Conservation (phyloP, 64 coral and sea anemone genomes). For the Catalaphyllia jardinei region DNA sequence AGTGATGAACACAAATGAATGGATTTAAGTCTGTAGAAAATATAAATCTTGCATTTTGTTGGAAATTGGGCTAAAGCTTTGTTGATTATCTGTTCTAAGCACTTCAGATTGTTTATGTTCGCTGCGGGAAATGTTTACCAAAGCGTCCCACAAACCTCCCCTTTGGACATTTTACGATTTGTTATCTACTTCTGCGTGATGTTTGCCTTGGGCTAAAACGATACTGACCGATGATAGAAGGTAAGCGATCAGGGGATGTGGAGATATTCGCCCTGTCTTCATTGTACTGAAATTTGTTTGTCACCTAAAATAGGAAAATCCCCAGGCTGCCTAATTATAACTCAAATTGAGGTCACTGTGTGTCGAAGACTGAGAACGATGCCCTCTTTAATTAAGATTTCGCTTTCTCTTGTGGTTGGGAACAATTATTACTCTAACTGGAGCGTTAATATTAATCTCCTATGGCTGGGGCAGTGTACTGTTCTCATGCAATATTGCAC, state of each 20-base stretch:
- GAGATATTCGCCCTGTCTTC: neutral
- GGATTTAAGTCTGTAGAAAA: neutral
- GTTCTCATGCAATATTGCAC: neutral
- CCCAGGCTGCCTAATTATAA: neutral
- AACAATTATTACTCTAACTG: too few relatives aligned
- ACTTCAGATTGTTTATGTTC: neutral
- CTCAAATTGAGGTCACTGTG: too few relatives aligned
- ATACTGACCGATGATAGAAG: neutral
- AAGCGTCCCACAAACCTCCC: neutral
- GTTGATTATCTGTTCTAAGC: neutral
- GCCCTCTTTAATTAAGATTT: too few relatives aligned
- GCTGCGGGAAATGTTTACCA: constrained; percentile 6
- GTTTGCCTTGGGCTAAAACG: constrained; percentile 1
- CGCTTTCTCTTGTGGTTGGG: too few relatives aligned
- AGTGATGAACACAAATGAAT: neutral
- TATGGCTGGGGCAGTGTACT: too few relatives aligned
- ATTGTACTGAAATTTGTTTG: neutral
- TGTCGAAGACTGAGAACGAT: too few relatives aligned
- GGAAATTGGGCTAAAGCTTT: neutral
- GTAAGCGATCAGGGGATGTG: neutral
- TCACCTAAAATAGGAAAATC: neutral
- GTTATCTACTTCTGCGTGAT: neutral
- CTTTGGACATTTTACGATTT: neutral
- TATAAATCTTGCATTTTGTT: neutral
- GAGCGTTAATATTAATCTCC: too few relatives aligned